Conservation (phyloP, 2,797 vertebrate genomes). For the Enteromius anoplus region DNA sequence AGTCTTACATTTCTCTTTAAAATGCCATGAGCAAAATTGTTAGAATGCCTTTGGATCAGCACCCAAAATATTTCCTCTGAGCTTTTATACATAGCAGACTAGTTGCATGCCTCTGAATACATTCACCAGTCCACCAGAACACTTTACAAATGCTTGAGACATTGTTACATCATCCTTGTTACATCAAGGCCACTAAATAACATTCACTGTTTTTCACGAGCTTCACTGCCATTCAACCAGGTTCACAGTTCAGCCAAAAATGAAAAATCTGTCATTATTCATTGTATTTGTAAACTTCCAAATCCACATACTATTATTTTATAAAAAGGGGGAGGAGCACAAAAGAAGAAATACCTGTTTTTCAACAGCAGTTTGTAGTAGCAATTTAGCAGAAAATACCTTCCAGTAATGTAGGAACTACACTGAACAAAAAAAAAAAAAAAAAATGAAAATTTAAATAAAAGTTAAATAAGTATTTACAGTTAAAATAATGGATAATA, state of each 20-base stretch:
- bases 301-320: neutral
- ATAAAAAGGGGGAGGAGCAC: too few species aligned
- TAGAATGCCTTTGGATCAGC: neutral
- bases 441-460: too few species aligned
- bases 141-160: conserved; percentile 24
- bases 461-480: neutral
- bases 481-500: neutral
- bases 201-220: neutral
- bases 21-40: neutral
- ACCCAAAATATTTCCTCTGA: neutral
- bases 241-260: neutral
- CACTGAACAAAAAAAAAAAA: neutral
- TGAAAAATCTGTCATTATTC: neutral
- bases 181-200: conserved; percentile 4
- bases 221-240: neutral
- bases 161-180: conserved; percentile 36
- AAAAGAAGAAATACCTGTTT: neutral
- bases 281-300: neutral
- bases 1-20: neutral
- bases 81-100: neutral
- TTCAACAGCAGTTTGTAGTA: neutral
- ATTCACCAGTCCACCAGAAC: neutral
- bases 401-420: neutral
- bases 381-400: neutral
- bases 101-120: conserved; percentile 19